Evolutionary conservation across 2,797 vertebrate genomes (phyloP).

Genomic region (Lophotriccus pileatus): DNA sequence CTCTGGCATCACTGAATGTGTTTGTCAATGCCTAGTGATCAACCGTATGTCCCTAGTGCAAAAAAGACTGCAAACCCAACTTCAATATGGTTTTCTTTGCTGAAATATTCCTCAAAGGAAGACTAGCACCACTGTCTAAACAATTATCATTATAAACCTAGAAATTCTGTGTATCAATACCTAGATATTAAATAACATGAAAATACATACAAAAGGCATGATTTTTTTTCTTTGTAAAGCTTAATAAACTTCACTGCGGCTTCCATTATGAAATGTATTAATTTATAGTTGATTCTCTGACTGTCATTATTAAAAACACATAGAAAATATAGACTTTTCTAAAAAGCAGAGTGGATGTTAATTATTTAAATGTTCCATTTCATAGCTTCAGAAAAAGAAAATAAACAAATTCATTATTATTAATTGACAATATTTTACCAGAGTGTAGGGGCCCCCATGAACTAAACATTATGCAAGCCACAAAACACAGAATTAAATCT

Average conservation of each 20-base stretch:
- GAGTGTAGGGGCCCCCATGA: background rate
- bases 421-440: slow-evolving; percentile 28
- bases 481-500: slow-evolving; percentile 22
- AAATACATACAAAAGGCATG: background rate
- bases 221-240: background rate
- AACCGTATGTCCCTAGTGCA: background rate
- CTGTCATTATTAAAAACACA: background rate
- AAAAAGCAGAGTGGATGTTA: background rate
- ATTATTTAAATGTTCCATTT: slow-evolving; percentile 7
- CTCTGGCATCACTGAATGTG: background rate
- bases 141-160: background rate
- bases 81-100: background rate
- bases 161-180: background rate
- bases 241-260: background rate
- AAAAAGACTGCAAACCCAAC: background rate
- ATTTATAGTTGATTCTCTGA: background rate
- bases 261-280: background rate
- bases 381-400: slow-evolving; percentile 13
- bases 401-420: slow-evolving; percentile 26
- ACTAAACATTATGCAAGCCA: background rate
- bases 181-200: background rate
- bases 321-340: background rate
- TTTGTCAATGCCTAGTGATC: background rate
- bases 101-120: background rate
- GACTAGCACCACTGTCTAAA: background rate